Percentiles rank a stretch among this genome's conserved stretches.
Conservation (phyloP, 2,113 vertebrate genomes). For the Hemichromis elongatus region DNA sequence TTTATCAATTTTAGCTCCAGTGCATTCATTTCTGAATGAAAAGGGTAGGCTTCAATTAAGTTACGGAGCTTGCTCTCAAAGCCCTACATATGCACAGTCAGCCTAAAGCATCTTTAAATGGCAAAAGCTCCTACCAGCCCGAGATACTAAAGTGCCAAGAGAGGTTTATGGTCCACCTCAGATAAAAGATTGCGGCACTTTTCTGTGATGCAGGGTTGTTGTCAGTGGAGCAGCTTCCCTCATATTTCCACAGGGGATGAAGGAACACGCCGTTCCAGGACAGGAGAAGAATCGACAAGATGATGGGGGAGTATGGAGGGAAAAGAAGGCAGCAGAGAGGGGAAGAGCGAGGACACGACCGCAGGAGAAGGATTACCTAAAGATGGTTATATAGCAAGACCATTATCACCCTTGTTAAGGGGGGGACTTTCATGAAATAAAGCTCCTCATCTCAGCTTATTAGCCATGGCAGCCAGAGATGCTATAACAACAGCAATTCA, state of each 20-base stretch:
- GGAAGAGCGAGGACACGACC: neutral
- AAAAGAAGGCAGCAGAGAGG: neutral
- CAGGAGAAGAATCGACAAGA: neutral
- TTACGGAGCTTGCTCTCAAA: neutral
- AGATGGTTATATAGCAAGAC: neutral
- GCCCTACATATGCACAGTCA: neutral
- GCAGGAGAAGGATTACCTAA: slow-evolving; percentile 5
- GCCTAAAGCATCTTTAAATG: neutral
- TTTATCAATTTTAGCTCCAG: neutral
- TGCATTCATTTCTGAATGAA: neutral
- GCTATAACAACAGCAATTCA: neutral
- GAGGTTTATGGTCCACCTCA: neutral
- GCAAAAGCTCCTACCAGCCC: neutral
- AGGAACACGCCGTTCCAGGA: slow-evolving; percentile 41
- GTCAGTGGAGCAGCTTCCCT: slow-evolving; percentile 22
- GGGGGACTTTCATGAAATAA: neutral
- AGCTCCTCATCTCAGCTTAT: neutral
- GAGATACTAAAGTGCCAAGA: neutral
- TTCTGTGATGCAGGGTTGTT: slow-evolving; percentile 17
- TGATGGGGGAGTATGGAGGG: slow-evolving; percentile 8
- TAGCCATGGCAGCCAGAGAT: neutral
- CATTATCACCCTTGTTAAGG: slow-evolving; percentile 14
- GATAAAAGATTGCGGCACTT: slow-evolving; percentile 1
- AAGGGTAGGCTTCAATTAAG: neutral
- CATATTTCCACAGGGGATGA: slow-evolving; percentile 17